Evolutionary conservation across 2,113 vertebrate species (phyloP), one percentile per base, ranked within the genome.

Genomic region (Centrocercus urophasianus): DNA sequence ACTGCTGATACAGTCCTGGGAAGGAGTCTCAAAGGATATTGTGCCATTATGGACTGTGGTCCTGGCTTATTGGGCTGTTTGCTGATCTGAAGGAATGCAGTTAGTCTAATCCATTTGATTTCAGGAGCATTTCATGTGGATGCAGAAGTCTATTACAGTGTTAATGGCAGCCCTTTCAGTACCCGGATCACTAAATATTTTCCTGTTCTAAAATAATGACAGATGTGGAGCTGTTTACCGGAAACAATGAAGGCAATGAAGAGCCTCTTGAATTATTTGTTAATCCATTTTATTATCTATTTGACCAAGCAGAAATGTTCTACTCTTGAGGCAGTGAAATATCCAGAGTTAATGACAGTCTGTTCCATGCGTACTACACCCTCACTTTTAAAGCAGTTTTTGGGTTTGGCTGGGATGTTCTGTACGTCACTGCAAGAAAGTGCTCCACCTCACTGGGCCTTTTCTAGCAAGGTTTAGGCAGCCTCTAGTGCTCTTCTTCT

Each of bases 1-100:
- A 9, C 54, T 56, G 73, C 50, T 52, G 27, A 36, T 27, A 19
- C 0, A 20, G 24, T 7, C 7, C 61, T 71, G 50, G 13, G 57
- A 60, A 65, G 14, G 38, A 72, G 47, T 50, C 72, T 27, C 12
- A 30, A 42, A 15, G 65, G 75, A 32, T 28, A 32, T 59, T 21
- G 13, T 6, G 22, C 34, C 17, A 8, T 20, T 7, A 16, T 34
- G 52, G 54, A 15, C 32, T n/a, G 16, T 24, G 59, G 54, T 28
- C 0, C 0, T 67, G 48, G 27, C 30, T 32, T 25, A 7, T 2
- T 2, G 30, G 75, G n/a, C 64, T 43, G 43, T 65, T 56, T 61
- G 54, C 60, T 34, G 54, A 83, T 54, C n/a, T 36, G 69, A 34
- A 43, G 2, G 3, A 30, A 36, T 11, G 27, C 72, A 67, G 28